Percentiles rank a stretch among this genome's conserved stretches.
Evolutionary conservation across 2,113 vertebrate species (phyloP).

Genomic region (Trichechus manatus): DNA sequence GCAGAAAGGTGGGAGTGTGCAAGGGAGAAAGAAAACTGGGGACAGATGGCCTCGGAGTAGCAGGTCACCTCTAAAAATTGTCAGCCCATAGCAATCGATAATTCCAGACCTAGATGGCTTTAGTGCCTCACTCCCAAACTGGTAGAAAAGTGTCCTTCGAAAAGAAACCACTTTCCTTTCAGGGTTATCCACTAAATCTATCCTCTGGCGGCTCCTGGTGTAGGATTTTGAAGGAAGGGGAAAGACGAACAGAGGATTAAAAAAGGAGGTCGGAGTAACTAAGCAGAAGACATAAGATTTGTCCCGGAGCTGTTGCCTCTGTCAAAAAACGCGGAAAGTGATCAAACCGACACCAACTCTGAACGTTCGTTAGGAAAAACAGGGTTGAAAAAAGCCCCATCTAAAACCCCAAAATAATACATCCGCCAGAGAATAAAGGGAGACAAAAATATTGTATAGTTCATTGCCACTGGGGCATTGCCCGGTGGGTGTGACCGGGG

Average conservation of each 20-base stretch:
- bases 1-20: background rate
- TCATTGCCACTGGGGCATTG: background rate
- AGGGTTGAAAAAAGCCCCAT: background rate
- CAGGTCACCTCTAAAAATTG: background rate
- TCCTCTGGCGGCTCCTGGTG: background rate
- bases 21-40: background rate
- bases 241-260: background rate
- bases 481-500: background rate
- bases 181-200: background rate
- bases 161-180: background rate
- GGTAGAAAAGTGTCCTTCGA: background rate
- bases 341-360: background rate
- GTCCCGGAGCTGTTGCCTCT: fast-evolving
- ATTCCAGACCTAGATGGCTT: background rate
- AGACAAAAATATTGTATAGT: background rate
- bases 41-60: background rate
- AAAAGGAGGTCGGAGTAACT: background rate
- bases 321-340: background rate
- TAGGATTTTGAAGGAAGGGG: too few species aligned
- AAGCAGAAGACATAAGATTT: background rate
- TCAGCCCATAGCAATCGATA: background rate
- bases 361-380: background rate
- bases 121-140: background rate
- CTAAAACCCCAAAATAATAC: background rate
- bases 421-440: background rate